Percentiles rank a stretch among this genome's conserved stretches.
phyloP scores from a whole-genome alignment of 53 echinoderm and acorn worm species.

The Holothuria leucospilota region DNA sequence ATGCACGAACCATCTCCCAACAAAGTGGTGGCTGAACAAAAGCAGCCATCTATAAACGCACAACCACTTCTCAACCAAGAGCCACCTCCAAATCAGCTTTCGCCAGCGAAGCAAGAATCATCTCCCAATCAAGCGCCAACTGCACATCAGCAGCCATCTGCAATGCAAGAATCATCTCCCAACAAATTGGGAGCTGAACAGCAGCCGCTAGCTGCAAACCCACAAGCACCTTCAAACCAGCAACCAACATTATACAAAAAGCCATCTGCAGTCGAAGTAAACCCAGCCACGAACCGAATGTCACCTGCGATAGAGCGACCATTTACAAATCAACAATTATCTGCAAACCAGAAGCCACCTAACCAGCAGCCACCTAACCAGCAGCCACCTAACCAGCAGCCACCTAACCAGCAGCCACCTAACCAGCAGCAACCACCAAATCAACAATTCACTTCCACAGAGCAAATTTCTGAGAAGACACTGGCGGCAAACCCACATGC shows the following conservation, averaged over 20 bases:
- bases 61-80: not conserved
- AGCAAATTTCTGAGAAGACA: not conserved
- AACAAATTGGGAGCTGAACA: not conserved
- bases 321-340: not conserved
- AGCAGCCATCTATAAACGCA: too few relatives aligned
- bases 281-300: not conserved
- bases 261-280: not conserved
- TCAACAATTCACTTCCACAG: not conserved
- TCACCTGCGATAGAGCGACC: too few relatives aligned
- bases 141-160: not conserved
- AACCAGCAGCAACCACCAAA: not conserved
- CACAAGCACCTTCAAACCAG: not conserved
- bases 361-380: not conserved
- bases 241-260: not conserved
- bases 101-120: too few relatives aligned
- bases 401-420: too few relatives aligned
- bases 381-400: too few relatives aligned
- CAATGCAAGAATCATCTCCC: not conserved
- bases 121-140: too few relatives aligned
- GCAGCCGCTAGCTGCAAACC: not conserved
- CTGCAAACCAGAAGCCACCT: slow-evolving; percentile 10
- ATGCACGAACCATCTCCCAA: too few relatives aligned
- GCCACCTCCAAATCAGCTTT: too few relatives aligned
- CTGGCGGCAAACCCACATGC: too few relatives aligned
- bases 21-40: too few relatives aligned